Base-by-base conservation (phyloP, 2,797 vertebrate genomes). In the Pempheris klunzingeri region DNA sequence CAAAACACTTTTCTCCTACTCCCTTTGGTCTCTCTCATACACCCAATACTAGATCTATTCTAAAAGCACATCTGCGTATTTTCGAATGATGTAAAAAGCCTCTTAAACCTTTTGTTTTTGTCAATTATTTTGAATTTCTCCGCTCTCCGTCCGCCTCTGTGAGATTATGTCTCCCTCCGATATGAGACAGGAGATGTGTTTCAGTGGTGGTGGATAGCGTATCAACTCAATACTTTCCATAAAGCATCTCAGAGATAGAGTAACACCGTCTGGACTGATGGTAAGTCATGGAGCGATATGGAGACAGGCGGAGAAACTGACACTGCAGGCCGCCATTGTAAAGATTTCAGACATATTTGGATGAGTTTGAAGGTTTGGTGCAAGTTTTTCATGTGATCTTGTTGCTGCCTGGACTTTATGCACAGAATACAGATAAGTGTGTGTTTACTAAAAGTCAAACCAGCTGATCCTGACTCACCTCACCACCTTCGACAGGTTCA, bases 401-500 rank as follows among this genome's bases (percentile, higher is more conserved):
- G 22, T 7, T 26, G 5, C 26, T 43, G 53, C 26, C 20, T 71
- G 63, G 43, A 52, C 66, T 52, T 22, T 14, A 64, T 34, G 57
- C 26, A 46, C 15, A 46, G 62, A 49, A 65, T 73, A 24, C 3
- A 28, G 5, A 79, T 26, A 54, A 18, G 7, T 34, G 32, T 24
- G 36, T 61, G 69, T 79, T 58, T 55, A 54, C 30, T 60, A 34
- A n/a, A 52, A 22, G 44, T 55, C 43, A 11, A 52, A 24, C 18
- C 6, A 18, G 58, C 9, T 52, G 43, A 47, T 49, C 15, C 49
- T 43, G 65, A 77, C 91, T 93, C 84, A 96, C 95, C 91, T 94
- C 80, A 34, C 74, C 83, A 3, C 61, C 63, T 62, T 50, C 79
- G 32, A 89, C 59, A 3, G 97, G 97, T 91, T 98, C 95, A 41